A percentile compares a stretch with the other conserved stretches of the same genome.
These are phyloP conservation scores for Drosophila mauritiana DNA, from an alignment of 1,140 invertebrate genomes.

Conservation along the genomic window DNA sequence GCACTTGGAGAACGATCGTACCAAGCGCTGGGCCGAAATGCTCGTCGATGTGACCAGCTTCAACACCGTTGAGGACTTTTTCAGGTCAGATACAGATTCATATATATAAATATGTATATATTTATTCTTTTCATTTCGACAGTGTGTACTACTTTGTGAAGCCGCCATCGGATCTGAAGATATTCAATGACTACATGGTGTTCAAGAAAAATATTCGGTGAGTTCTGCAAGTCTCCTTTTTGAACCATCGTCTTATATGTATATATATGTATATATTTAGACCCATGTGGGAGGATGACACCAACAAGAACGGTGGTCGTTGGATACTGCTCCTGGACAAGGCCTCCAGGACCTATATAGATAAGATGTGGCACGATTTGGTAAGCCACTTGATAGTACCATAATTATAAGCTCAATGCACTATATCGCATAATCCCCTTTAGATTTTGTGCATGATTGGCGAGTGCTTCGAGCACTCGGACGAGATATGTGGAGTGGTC, in stretches of 20 bases:
- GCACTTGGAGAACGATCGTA: constrained; percentile 97
- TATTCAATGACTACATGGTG: constrained; percentile 97
- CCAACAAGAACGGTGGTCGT: constrained; percentile 94
- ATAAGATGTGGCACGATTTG: constrained; percentile 98
- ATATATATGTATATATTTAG: constrained; percentile 65
- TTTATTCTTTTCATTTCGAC: too few relatives aligned
- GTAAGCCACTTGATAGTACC: constrained; percentile 85
- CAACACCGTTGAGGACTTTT: constrained; percentile 99
- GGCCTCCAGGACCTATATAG: constrained; percentile 93
- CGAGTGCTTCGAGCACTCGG: constrained; percentile 96
- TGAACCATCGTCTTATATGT: neutral
- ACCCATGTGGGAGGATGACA: constrained; percentile 99
- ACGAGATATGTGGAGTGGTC: constrained; percentile 97
- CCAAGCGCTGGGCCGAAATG: constrained; percentile 96
- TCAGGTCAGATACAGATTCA: constrained; percentile 85
- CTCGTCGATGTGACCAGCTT: constrained; percentile 96
- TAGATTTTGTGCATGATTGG: constrained; percentile 96
- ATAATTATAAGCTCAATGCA: neutral
- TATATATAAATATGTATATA: too few relatives aligned
- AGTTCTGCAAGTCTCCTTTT: neutral
- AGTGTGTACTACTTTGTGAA: constrained; percentile 99
- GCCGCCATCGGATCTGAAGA: constrained; percentile 94
- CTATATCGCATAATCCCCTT: neutral
- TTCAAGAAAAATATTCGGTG: constrained; percentile 96
- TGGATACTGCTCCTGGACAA: constrained; percentile 97